Conservation (phyloP, 2,888 invertebrate species). For the Parthenolecanium corni region DNA sequence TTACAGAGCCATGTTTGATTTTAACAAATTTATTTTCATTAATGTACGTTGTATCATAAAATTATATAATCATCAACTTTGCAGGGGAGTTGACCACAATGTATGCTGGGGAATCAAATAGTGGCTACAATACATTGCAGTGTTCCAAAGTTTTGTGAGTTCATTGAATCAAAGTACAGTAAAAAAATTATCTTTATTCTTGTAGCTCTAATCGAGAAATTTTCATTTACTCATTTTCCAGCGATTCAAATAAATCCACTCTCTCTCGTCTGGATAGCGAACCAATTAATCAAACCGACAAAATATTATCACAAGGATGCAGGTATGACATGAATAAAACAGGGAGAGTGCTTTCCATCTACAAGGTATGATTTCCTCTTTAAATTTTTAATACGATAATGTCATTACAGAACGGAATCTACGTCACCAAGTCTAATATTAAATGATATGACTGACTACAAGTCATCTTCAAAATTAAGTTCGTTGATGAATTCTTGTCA, state of each 20-base stretch:
- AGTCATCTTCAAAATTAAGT: conserved; percentile 35
- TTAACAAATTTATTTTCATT: not conserved
- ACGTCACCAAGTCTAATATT: conserved; percentile 36
- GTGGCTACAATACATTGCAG: conserved; percentile 2
- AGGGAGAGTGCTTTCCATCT: too few relatives aligned
- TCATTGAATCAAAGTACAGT: not conserved
- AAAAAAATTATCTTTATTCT: too few relatives aligned
- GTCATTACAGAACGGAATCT: conserved; percentile 35
- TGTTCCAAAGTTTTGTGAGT: conserved; percentile 11
- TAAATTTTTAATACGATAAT: not conserved
- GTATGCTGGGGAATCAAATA: conserved; percentile 6
- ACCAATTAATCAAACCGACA: not conserved
- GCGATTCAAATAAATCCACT: conserved; percentile 24
- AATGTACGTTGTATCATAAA: not conserved
- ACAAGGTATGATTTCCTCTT: not conserved
- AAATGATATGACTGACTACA: conserved; percentile 35
- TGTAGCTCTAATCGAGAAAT: not conserved
- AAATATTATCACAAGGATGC: not conserved
- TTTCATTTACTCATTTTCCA: not conserved
- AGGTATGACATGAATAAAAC: not conserved
- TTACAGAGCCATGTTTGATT: not conserved
- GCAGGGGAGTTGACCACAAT: conserved; percentile 12
- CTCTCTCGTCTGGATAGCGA: conserved; percentile 10
- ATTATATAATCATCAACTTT: not conserved
- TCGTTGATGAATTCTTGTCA: conserved; percentile 36